These are phyloP conservation scores for Dorcus parallelipipedus DNA, from an alignment of 2,888 invertebrate species.

Conservation along the genomic window DNA sequence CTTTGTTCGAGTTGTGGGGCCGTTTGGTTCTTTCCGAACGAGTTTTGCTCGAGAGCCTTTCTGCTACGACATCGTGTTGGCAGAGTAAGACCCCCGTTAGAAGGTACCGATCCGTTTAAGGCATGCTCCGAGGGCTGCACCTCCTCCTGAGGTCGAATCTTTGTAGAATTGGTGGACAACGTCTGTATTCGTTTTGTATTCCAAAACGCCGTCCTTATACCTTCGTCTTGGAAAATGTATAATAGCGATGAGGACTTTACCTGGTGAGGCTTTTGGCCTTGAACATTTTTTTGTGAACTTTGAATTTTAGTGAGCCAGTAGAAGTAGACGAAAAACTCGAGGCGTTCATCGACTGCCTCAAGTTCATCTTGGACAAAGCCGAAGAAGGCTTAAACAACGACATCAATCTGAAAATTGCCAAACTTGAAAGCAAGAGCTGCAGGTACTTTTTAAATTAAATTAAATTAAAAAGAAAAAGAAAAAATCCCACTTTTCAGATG, in stretches of 20 bases:
- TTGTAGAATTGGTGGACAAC: too few species aligned
- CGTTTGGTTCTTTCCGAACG: too few species aligned
- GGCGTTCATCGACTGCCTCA: constrained; percentile 17
- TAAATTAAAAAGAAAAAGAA: neutral
- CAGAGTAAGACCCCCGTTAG: too few species aligned
- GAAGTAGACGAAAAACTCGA: constrained; percentile 17
- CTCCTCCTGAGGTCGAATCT: too few species aligned
- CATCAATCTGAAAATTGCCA: constrained; percentile 54
- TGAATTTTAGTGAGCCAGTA: constrained; percentile 12
- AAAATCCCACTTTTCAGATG: constrained; percentile 45
- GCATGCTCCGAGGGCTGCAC: too few species aligned
- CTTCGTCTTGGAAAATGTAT: constrained; percentile 41
- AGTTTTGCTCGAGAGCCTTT: too few species aligned
- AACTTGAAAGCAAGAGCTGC: constrained; percentile 41
- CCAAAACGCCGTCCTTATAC: constrained; percentile 46
- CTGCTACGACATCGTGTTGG: too few species aligned
- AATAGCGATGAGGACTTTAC: constrained; percentile 6
- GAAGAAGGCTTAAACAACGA: constrained; percentile 53
- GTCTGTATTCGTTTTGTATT: constrained; percentile 13
- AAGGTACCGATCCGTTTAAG: too few species aligned
- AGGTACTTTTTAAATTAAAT: constrained; percentile 28
- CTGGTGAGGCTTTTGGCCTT: neutral
- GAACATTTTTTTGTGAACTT: neutral
- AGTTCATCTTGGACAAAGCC: constrained; percentile 32
- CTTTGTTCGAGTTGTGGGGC: too few species aligned